Percentiles rank a stretch among this genome's conserved stretches.
Evolutionary conservation across 2,113 vertebrate genomes (phyloP).

Genomic region (Trogon surrucura): DNA sequence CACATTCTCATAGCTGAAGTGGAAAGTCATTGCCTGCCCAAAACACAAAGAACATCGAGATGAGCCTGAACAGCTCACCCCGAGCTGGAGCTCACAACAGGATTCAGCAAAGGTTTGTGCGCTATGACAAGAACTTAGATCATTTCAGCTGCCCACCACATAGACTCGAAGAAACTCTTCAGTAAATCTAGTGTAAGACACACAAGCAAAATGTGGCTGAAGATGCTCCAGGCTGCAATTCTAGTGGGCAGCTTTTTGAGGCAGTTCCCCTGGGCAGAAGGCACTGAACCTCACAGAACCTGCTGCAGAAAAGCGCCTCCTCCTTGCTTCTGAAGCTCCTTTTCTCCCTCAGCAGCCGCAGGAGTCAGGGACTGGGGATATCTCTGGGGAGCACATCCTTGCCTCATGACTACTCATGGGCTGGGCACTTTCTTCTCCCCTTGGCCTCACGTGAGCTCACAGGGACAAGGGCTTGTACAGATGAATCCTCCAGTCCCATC

Average conservation of each 20-base stretch:
- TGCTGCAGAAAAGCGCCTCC: neutral
- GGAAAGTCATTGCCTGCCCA: conserved; percentile 90
- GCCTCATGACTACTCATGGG: neutral
- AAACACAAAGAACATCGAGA: conserved; percentile 28
- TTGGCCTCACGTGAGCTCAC: fast-evolving
- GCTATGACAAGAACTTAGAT: neutral
- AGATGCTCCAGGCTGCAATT: neutral
- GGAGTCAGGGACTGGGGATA: neutral
- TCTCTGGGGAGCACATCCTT: neutral
- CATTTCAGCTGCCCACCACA: neutral
- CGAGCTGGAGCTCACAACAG: neutral
- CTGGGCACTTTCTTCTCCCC: neutral
- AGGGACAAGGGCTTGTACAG: neutral
- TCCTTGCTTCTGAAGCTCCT: neutral
- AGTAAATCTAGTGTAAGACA: neutral
- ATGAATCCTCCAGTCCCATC: neutral
- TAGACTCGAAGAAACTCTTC: neutral
- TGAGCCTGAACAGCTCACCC: neutral
- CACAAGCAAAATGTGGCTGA: neutral
- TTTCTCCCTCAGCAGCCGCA: neutral
- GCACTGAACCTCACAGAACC: neutral
- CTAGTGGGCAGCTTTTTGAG: neutral
- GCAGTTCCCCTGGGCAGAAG: neutral
- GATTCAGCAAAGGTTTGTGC: neutral
- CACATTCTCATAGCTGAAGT: conserved; percentile 88